Base-by-base conservation (phyloP, 2,888 invertebrate species). In the Dendrolimus pini region DNA sequence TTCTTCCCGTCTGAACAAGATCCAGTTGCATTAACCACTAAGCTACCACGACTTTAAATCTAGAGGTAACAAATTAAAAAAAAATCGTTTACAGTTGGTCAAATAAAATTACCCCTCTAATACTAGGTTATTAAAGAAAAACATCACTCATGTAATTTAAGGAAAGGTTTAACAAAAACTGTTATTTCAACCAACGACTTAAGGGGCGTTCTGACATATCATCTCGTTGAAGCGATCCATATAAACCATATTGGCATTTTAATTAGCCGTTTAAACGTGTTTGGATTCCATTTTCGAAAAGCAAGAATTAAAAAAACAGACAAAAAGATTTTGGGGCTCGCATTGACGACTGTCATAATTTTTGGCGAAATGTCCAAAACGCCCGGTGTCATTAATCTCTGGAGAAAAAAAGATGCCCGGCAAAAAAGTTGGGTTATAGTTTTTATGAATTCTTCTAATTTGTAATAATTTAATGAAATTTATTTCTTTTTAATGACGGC, bases 191-290 rank as follows among this genome's bases (percentile, higher is more conserved):
- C 69, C 74, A 74, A 69, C 69, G 71, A 74, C 79, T 79, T 74
- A 67, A 70, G 70, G 72, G 82, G 82, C 79, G 80, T 78, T 65
- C 68, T 72, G 72, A 72, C 72, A 66, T 70, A 69, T 64, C 65
- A 75, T 78, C 80, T 71, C 73, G 47, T 47, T 47, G 47, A 64
- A 71, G 75, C 72, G 73, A 74, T 72, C 72, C 69, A 68, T 70
- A 61, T 70, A 62, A 65, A 63, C 76, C 69, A 79, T 80, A 80
- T 80, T 74, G 78, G 77, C 74, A 75, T 79, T 83, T 78, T 84
- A 85, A 85, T 83, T 82, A 78, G 75, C 78, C 78, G 74, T 77
- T 78, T 82, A 81, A 76, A 78, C 47, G 47, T 78, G 76, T 83
- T 82, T 81, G 77, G 75, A 75, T 80, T 78, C 77, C 71, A 81